Conservation (phyloP, 2,797 vertebrate species). For the Remorina albescens region DNA sequence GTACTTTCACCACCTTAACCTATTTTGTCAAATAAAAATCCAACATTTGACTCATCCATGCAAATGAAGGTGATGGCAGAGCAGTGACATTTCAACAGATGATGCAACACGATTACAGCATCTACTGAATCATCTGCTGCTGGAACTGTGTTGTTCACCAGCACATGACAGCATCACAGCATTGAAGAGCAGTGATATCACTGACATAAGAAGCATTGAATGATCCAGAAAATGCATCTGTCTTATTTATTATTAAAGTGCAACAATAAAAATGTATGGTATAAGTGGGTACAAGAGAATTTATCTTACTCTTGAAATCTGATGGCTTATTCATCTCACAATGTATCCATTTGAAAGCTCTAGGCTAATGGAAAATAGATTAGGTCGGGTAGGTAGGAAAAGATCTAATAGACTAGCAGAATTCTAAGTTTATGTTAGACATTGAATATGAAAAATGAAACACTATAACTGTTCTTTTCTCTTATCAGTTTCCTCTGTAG, state of each 20-base stretch:
- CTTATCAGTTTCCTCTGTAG: neutral
- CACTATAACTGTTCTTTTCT: neutral
- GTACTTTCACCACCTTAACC: neutral
- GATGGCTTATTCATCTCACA: neutral
- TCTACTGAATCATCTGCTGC: slow-evolving; percentile 42
- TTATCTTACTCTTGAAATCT: neutral
- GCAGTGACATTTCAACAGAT: slow-evolving; percentile 30
- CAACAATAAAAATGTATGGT: neutral
- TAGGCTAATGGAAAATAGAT: neutral
- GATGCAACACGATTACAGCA: slow-evolving; percentile 20
- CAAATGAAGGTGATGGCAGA: neutral
- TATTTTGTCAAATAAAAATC: slow-evolving; percentile 29
- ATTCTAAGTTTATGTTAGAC: neutral
- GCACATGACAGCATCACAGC: slow-evolving; percentile 20
- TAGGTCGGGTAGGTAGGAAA: neutral
- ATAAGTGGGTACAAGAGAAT: neutral
- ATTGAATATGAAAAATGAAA: neutral
- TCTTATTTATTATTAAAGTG: slow-evolving; percentile 6
- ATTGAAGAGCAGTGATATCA: slow-evolving; percentile 11
- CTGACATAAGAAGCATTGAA: slow-evolving; percentile 7
- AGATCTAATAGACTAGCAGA: neutral
- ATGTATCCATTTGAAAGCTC: neutral
- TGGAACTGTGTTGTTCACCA: slow-evolving; percentile 9
- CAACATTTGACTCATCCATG: slow-evolving; percentile 15
- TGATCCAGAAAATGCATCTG: slow-evolving; percentile 4